Base-by-base conservation (phyloP, 2,113 vertebrate species). In the Cavia aperea region DNA sequence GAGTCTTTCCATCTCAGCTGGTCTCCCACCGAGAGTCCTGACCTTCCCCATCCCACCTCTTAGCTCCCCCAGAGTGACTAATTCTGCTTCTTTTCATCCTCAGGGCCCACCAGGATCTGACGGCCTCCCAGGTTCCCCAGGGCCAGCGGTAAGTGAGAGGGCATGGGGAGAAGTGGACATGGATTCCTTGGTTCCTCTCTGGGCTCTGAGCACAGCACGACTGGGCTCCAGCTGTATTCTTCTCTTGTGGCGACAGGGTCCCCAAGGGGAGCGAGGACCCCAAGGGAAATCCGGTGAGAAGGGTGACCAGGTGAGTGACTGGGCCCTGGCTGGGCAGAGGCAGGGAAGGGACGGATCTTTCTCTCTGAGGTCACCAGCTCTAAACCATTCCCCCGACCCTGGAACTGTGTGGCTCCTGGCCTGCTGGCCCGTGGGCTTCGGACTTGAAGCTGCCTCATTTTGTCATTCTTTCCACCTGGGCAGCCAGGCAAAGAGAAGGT, bases 61-160 rank as follows among this genome's bases (percentile, higher is more conserved):
- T 4, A 6, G 19, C 58, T 46, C 36, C 39, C 31, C 18, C 54
- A n/a, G 5, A 86, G 86, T 73, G 0, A 58, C 88, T 93, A 43
- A 96, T 70, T 56, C 43, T 2, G 4, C 78, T 93, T 81, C 36
- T 90, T 49, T 73, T 31, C 33, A 23, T 95, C 75, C 70, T 24
- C 96, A 99, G 99, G 99, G 99, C 12, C 97, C 98, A 63, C 98
- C 99, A 0, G 99, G 99, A 36, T 94, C 93, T 63, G 97, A 98
- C 0, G 99, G 99, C 16, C 98, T 98, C 91, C 98, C 98, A 9
- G 99, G 99, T 54, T 97, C 98, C 31, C 43, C 95, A 36, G 99
- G 99, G 7, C 94, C 98, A 46, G 95, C 83, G 95, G 99, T 99
- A 96, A 98, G 99, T 98, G 62, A 56, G 49, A 63, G 18, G 6